These are phyloP conservation scores for Drosophila rhopaloa DNA, from an alignment of 1,140 invertebrate genomes.

Conservation along the genomic window DNA sequence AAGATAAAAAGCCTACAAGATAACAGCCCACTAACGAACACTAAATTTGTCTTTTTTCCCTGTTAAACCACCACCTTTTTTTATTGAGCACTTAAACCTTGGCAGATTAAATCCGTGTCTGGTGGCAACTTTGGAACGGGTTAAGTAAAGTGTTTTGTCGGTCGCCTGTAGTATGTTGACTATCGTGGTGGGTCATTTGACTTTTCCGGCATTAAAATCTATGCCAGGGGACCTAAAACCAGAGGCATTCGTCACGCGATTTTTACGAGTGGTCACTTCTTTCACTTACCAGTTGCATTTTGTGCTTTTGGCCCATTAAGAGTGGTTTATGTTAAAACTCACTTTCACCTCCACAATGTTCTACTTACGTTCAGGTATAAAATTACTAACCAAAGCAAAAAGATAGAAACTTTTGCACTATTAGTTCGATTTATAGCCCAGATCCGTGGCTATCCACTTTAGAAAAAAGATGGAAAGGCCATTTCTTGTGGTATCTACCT, in stretches of 20 bases:
- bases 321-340: constrained; percentile 26
- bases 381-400: constrained; percentile 27
- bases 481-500: no score
- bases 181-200: constrained; percentile 50
- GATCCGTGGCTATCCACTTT: neutral
- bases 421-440: neutral
- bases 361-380: constrained; percentile 24
- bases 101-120: constrained; percentile 30
- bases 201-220: constrained; percentile 32
- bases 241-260: constrained; percentile 42
- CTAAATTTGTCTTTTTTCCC: constrained; percentile 24
- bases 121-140: constrained; percentile 29
- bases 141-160: constrained; percentile 60
- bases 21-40: constrained; percentile 3
- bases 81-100: constrained; percentile 55
- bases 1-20: constrained; percentile 13
- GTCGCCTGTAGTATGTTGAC: constrained; percentile 42
- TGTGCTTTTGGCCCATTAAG: constrained; percentile 12
- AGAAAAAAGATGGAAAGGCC: no score
- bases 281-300: constrained; percentile 13
- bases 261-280: constrained; percentile 12
- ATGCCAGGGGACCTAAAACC: neutral
- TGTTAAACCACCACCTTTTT: constrained; percentile 34
- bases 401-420: neutral
- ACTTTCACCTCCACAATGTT: constrained; percentile 26